Base-by-base conservation (phyloP, 2,797 vertebrate species). In the Danionella dracula region DNA sequence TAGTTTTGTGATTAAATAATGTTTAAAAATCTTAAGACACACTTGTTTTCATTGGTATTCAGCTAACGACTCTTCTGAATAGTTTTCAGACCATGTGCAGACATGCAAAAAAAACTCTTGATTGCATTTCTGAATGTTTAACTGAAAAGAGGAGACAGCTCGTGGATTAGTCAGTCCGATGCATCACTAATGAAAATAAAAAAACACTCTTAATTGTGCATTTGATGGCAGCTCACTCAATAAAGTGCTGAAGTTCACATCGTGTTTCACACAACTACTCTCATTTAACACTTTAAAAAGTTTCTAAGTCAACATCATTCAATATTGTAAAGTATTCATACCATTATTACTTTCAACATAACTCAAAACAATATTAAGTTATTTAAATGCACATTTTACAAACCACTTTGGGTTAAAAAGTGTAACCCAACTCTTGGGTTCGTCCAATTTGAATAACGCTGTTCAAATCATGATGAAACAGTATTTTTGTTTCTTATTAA, bases 161-260 rank as follows among this genome's bases (percentile, higher is more conserved):
- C 40, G 55, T n/a, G 20, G 38, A 40, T 67, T 50, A 34, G 55
- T 70, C 66, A 57, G 57, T 73, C 57, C 40, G 44, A 13, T 46
- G 23, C 2, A 71, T 59, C 62, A 16, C 58, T 55, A 17, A 49
- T 49, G 32, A 23, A 32, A 55, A 45, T 42, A 19, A 19, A 48
- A 62, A 2, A 27, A n/a, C 46, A 11, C 20, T 53, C 35, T 42
- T 29, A 72, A 72, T 42, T 35, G 50, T 35, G 46, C 40, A 48
- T 12, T 32, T 32, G 48, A 56, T 41, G 76, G 68, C 75, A 78
- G 73, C 63, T 80, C 73, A 71, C 57, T 76, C 68, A 53, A 78
- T 90, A 90, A 91, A 90, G 88, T 89, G 87, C 87, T 82, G 82
- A 23, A 84, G 75, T 81, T 70, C 57, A 71, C 35, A 68, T 46